phyloP scores from a whole-genome alignment of 1,140 invertebrate species.

The Lanistes nyassanus region DNA sequence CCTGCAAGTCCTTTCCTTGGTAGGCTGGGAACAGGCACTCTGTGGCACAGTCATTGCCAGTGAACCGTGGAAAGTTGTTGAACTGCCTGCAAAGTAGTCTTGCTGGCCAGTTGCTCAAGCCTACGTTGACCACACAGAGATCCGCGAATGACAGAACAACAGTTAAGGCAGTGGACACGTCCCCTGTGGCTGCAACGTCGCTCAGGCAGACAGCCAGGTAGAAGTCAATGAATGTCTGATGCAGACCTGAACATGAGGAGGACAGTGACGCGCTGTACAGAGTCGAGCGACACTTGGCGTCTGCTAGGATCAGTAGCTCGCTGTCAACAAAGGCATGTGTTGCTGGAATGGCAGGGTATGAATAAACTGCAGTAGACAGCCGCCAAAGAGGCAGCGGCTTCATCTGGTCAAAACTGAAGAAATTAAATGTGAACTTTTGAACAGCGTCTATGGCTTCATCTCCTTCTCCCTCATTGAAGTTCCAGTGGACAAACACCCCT shows the following conservation, averaged over 20 bases:
- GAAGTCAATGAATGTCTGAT: conserved; percentile 19
- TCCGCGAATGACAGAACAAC: conserved; percentile 27
- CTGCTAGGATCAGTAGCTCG: neutral
- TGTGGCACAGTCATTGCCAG: conserved; percentile 21
- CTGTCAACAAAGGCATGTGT: conserved; percentile 10
- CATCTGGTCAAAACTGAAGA: conserved; percentile 25
- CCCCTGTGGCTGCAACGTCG: conserved; percentile 34
- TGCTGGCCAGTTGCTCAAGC: conserved; percentile 31
- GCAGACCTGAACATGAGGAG: conserved; percentile 15
- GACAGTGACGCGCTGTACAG: neutral
- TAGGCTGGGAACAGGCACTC: conserved; percentile 28
- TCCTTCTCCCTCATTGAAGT: conserved; percentile 45
- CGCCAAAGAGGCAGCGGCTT: conserved; percentile 1
- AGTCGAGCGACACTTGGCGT: neutral
- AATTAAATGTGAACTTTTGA: conserved; percentile 20
- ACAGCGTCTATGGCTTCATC: conserved; percentile 27
- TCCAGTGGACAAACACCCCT: conserved; percentile 32
- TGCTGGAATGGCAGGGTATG: conserved; percentile 4
- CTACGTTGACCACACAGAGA: conserved; percentile 13
- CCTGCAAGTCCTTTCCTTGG: neutral
- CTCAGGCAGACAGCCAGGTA: conserved; percentile 37
- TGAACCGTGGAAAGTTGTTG: conserved; percentile 5
- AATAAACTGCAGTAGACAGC: neutral
- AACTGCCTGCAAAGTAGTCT: conserved; percentile 31
- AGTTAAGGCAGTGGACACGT: conserved; percentile 9